Evolutionary conservation across 2,888 invertebrate species (phyloP).

Genomic region (Apotomis betuletana): DNA sequence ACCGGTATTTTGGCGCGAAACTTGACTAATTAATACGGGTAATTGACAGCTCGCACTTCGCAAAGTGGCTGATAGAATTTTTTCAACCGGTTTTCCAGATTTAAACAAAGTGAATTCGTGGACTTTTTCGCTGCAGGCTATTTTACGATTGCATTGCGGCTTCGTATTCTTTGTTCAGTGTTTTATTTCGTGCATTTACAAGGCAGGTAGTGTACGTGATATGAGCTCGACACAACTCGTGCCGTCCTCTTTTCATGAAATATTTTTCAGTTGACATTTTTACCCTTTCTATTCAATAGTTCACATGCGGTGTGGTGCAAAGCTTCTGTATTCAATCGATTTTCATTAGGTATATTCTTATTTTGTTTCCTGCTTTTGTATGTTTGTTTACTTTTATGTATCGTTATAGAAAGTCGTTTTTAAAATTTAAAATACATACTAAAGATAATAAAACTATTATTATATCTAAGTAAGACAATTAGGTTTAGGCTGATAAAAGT

Average conservation of each 20-base stretch:
- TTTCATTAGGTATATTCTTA: slow-evolving; percentile 21
- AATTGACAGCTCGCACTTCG: slow-evolving; percentile 61
- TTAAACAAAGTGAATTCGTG: slow-evolving; percentile 65
- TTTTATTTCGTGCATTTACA: slow-evolving; percentile 74
- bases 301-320: slow-evolving; percentile 36
- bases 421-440: too few relatives aligned
- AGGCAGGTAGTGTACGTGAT: slow-evolving; percentile 66
- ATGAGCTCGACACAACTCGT: slow-evolving; percentile 57
- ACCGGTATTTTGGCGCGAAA: slow-evolving; percentile 69
- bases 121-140: slow-evolving; percentile 62
- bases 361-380: background rate
- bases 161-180: slow-evolving; percentile 70
- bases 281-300: slow-evolving; percentile 62
- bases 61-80: slow-evolving; percentile 60
- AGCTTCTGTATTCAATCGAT: slow-evolving; percentile 29
- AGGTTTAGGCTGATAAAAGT: too few relatives aligned
- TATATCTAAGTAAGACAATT: too few relatives aligned
- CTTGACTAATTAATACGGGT: slow-evolving; percentile 69
- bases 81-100: slow-evolving; percentile 61
- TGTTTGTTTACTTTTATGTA: background rate
- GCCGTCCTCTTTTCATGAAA: slow-evolving; percentile 65
- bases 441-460: too few relatives aligned
- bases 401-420: background rate
- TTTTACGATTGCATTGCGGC: slow-evolving; percentile 67
- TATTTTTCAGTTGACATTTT: slow-evolving; percentile 71